Conservation (phyloP, 1,140 invertebrate species). For the Scaptomyza graminum region DNA sequence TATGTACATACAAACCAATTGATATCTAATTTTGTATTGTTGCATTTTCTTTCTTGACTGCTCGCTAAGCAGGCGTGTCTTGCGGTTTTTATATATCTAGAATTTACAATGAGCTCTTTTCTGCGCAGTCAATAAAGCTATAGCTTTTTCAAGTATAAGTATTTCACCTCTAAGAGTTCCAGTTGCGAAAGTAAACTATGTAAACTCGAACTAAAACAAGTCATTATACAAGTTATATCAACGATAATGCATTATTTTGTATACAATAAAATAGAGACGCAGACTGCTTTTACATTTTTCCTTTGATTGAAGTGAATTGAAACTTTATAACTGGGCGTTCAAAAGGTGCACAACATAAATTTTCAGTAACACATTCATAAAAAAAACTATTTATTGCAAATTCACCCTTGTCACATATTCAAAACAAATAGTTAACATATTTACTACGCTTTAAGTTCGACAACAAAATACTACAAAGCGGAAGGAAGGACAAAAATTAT, state of each 20-base stretch:
- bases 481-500: conserved; percentile 8
- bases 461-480: conserved; percentile 2
- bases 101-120: conserved; percentile 8
- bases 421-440: conserved; percentile 55
- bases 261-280: no score
- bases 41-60: conserved; percentile 6
- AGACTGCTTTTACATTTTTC: no score
- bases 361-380: conserved; percentile 23
- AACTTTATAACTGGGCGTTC: background rate
- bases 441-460: conserved; percentile 53
- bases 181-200: background rate
- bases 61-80: conserved; percentile 1
- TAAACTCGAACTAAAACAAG: background rate
- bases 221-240: background rate
- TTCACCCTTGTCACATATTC: conserved; percentile 37
- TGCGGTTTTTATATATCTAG: conserved; percentile 10
- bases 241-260: no score
- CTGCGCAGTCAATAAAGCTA: conserved; percentile 13
- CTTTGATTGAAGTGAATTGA: background rate
- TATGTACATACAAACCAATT: background rate
- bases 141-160: background rate
- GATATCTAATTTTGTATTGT: conserved; percentile 2
- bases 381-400: conserved; percentile 28
- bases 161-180: background rate
- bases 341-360: conserved; percentile 7